Evolutionary conservation across 1,140 invertebrate genomes (phyloP), one percentile per base, ranked within the genome.

Genomic region (Neoseiulus cucumeris): DNA sequence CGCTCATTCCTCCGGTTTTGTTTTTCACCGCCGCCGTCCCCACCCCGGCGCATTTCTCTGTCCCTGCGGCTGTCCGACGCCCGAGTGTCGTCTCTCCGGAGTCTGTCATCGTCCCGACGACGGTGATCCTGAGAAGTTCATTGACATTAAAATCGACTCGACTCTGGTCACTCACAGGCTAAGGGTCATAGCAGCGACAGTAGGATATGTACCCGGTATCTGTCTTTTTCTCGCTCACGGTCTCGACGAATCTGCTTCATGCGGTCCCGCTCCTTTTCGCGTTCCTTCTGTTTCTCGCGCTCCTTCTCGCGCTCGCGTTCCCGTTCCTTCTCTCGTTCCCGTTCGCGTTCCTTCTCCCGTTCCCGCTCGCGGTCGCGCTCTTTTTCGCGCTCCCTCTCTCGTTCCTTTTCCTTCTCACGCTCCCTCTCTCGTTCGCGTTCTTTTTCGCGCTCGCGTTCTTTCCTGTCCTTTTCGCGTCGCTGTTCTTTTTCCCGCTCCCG

Each of bases 61-160:
- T 44, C 44, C 22, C 41, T 17, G 14, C 41, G 41, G 4, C 64
- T 42, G 1, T 42, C 64, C 9, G 44, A 22, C 4, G 14, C 29
- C 5, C 64, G 41, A 42, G 14, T 33, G 29, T 51, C 44, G 17
- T 25, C 44, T 17, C 44, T 28, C 4, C 64, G 64, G 14, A 28
- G 25, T 7, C 64, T 39, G 12, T 42, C 64, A 12, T 51, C 44
- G 64, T 65, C 44, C 12, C 39, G 44, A 17, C 64, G 39, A 17
- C 64, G 44, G 18, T 51, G 39, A 44, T 51, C 39, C 41, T 65
- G 41, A n/a, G n/a, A n/a, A n/a, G n/a, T n/a, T n/a, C n/a, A n/a
- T n/a, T n/a, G n/a, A n/a, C n/a, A n/a, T n/a, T n/a, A n/a, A n/a
- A n/a, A n/a, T n/a, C n/a, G n/a, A n/a, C n/a, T n/a, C n/a, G n/a